A percentile compares a stretch with the other conserved stretches of the same genome.
Conservation (phyloP, 2,797 vertebrate genomes). For the Sebastes aleutianus region DNA sequence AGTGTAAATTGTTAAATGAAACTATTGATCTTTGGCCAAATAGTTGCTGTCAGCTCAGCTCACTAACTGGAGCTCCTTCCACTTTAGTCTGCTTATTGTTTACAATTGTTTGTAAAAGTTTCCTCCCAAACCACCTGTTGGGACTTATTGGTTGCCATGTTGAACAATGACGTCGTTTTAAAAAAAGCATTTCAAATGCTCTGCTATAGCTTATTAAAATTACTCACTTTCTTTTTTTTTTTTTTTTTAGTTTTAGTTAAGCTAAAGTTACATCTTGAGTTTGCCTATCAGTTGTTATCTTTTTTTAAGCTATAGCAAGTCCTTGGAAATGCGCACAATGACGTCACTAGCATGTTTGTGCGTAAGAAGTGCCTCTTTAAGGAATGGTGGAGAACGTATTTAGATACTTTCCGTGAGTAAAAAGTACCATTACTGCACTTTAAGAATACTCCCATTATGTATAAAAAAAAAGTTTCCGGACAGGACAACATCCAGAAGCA, state of each 20-base stretch:
- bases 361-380: neutral
- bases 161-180: neutral
- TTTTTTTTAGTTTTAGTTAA: neutral
- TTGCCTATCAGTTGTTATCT: neutral
- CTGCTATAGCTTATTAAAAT: neutral
- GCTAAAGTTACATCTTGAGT: no score
- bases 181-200: neutral
- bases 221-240: no score
- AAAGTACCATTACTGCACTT: neutral
- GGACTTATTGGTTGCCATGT: neutral
- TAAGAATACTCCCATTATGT: neutral
- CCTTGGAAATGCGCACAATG: constrained; percentile 25
- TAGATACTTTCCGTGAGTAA: neutral
- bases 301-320: accelerated
- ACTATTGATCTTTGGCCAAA: constrained; percentile 29
- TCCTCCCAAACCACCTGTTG: constrained; percentile 60
- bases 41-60: neutral
- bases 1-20: constrained; percentile 36
- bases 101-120: constrained; percentile 25
- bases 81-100: neutral
- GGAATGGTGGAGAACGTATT: neutral
- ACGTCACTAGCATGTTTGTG: constrained; percentile 14
- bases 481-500: no score
- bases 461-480: no score
- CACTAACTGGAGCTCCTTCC: neutral